Evolutionary conservation across 35 echinoderm and acorn worm genomes (phyloP).

Genomic region (Chiridota heheva): DNA sequence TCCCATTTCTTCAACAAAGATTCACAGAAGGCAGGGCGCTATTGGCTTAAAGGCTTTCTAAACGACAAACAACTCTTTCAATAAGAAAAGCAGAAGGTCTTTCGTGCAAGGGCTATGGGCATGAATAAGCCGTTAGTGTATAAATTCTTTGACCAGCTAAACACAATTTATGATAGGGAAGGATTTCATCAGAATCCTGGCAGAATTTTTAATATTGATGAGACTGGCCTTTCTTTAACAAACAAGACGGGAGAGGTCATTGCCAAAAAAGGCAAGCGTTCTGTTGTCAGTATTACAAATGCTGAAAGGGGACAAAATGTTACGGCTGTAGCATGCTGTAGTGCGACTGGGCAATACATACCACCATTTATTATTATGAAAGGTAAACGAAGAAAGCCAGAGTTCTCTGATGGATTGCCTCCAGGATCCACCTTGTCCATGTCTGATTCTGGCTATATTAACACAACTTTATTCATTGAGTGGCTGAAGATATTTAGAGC

Average conservation of each 20-base stretch:
- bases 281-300: conserved; percentile 45
- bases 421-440: conserved; percentile 41
- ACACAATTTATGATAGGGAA: not conserved
- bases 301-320: conserved; percentile 55
- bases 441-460: conserved; percentile 39
- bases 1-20: conserved; percentile 22
- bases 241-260: conserved; percentile 26
- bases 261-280: conserved; percentile 41
- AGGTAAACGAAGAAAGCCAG: conserved; percentile 18
- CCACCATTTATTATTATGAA: conserved; percentile 58
- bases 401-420: conserved; percentile 37
- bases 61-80: not conserved
- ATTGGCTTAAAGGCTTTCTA: not conserved
- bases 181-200: conserved; percentile 9
- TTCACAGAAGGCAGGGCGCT: not conserved
- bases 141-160: conserved; percentile 14
- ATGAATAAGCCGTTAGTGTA: conserved; percentile 8
- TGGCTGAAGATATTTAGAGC: conserved; percentile 46
- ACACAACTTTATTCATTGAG: conserved; percentile 37
- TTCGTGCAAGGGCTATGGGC: conserved; percentile 15
- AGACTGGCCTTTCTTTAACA: conserved; percentile 27
- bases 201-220: conserved; percentile 43
- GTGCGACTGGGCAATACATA: conserved; percentile 42
- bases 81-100: conserved; percentile 27
- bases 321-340: conserved; percentile 48